Base-by-base conservation (phyloP, 2,888 invertebrate species). In the Pimpla rufipes region DNA sequence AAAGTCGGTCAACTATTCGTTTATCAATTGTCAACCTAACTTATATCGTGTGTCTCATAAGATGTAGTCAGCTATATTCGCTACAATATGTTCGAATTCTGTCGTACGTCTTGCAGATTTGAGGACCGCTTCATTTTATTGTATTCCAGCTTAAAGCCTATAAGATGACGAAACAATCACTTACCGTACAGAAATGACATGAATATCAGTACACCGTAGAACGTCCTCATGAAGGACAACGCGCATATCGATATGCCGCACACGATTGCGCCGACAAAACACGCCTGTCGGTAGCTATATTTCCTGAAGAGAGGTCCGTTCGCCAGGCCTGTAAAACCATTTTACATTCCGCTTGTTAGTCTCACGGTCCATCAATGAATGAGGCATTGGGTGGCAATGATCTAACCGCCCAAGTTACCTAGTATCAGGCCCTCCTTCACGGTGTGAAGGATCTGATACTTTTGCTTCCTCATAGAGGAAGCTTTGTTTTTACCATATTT, bases 291-390 rank as follows among this genome's bases (percentile, higher is more conserved):
- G 87, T 95, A 97, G 7, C 95, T 95, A 87, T 95, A 96, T 67
- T 94, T 95, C 85, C 95, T 95, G 90, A 96, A 96, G 35, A 97
- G 91, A 1, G 96, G 96, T 11, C 97, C 97, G 92, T 96, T 96
- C 21, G 96, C 94, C 76, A 97, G 93, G 85, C 96, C 96, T 95
- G 93, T 81, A 94, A 94, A 80, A 47, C 29, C 29, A 62, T 59
- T 37, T 59, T 1, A 59, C n/a, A 35, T 35, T 7, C 23, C 23
- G 21, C 11, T 1, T 1, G 21, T 23, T 3, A 55, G 21, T 55
- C 10, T 55, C 23, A 8, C 4, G 18, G 18, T 16, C 42, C 0
- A 64, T 64, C 10, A n/a, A 64, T 64, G 13, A 64, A 37, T 40
- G 2, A 0, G 29, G n/a, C n/a, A n/a, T n/a, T n/a, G n/a, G n/a